Base-by-base conservation (phyloP, 2,113 vertebrate genomes). In the Ctenomys sociabilis region DNA sequence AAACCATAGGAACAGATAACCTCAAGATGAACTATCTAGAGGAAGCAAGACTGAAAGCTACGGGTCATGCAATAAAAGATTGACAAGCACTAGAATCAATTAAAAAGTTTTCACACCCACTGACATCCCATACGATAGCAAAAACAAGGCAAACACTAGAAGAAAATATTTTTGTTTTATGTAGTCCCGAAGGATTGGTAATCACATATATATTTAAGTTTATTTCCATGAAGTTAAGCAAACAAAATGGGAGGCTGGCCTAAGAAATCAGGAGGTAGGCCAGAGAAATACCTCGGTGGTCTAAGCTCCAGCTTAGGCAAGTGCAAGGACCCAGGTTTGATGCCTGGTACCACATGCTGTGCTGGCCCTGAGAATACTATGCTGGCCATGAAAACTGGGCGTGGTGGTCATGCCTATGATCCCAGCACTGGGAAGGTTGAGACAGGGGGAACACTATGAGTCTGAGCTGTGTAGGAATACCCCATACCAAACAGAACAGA, bases 171-270 rank as follows among this genome's bases (percentile, higher is more conserved):
- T 43, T 91, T 63, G 66, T 21, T 49, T 22, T 37, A 43, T 45
- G n/a, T 73, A 82, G 72, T 61, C 63, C 72, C 35, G n/a, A 83
- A 91, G 59, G 43, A 43, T 86, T 87, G 93, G 63, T 54, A 89
- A 87, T 52, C 37, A 93, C 40, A 59, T 37, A 94, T 78, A 59
- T 94, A 78, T 95, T 81, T 24, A 37, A 86, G 86, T 32, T 90
- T 84, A 52, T 64, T 87, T 92, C 59, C n/a, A 52, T 68, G 78
- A 70, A 93, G 49, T 83, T 16, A 88, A 84, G 61, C 30, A 90
- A 93, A 75, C 19, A 49, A 37, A 49, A 73, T 64, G 12, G 12
- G 28, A 0, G 4, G 17, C 82, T n/a, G 37, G 24, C 59, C 64
- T 43, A 66, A 83, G 35, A 88, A 88, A 85, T 70, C 26, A 90